Percentiles rank a stretch among this genome's conserved stretches.
These are phyloP conservation scores for Capromys pilorides DNA, from an alignment of 2,797 vertebrate species.

Conservation along the genomic window DNA sequence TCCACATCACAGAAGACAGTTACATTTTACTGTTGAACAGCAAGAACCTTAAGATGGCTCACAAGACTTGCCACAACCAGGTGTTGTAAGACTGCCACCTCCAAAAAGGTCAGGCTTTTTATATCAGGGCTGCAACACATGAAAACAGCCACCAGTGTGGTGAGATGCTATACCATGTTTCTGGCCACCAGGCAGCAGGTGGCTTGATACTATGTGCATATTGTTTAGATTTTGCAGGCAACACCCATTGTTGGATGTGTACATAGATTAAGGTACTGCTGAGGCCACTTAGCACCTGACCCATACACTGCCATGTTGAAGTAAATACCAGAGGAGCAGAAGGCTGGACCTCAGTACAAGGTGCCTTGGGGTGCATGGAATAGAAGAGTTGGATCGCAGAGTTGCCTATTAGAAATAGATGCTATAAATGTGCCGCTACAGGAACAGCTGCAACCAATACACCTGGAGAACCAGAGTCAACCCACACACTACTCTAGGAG, in stretches of 20 bases:
- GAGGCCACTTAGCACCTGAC: background rate
- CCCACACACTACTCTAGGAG: background rate
- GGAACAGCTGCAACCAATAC: background rate
- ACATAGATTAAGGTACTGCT: background rate
- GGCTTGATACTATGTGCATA: background rate
- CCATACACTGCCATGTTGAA: background rate
- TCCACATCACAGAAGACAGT: background rate
- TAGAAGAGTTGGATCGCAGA: no score
- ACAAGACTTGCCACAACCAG: background rate
- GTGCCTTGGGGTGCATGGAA: background rate
- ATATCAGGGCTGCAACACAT: background rate
- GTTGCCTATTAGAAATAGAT: background rate
- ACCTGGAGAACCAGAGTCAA: no score
- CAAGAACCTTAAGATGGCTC: background rate
- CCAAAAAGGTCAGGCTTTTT: background rate
- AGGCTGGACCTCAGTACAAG: background rate
- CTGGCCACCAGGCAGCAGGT: background rate
- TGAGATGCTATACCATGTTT: background rate
- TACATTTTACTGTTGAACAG: background rate
- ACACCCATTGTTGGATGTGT: background rate
- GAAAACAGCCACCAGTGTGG: background rate
- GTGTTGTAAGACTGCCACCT: background rate
- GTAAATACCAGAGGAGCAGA: background rate
- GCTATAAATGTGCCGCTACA: rapidly evolving
- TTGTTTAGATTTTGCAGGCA: background rate